These are phyloP conservation scores for Drosophila affinis DNA, from an alignment of 2,888 invertebrate genomes.

Conservation along the genomic window DNA sequence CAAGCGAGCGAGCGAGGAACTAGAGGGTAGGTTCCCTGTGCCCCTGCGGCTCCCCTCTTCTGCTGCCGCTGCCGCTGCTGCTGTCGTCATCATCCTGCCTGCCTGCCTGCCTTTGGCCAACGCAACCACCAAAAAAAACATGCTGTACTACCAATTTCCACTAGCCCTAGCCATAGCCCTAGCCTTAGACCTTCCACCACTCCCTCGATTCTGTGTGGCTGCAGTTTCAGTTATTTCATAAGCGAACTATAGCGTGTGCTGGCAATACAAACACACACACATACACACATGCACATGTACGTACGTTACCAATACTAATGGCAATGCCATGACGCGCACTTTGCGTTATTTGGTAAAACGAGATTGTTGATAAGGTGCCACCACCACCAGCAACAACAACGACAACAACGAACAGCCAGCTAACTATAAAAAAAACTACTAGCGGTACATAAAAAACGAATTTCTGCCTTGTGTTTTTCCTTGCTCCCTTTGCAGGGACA, in stretches of 20 bases:
- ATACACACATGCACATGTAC: background rate
- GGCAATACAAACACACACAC: background rate
- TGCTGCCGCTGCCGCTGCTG: slow-evolving; percentile 16
- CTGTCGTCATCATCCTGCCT: slow-evolving; percentile 33
- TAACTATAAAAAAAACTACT: slow-evolving; percentile 39
- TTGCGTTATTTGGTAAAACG: slow-evolving; percentile 78
- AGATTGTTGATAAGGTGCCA: slow-evolving; percentile 80
- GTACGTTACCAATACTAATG: background rate
- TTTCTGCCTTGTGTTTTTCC: slow-evolving; percentile 48
- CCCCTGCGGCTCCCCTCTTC: slow-evolving; percentile 12
- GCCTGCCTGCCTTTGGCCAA: background rate
- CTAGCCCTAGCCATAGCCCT: slow-evolving; percentile 46
- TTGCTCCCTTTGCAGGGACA: slow-evolving; percentile 9
- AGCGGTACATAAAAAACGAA: slow-evolving; percentile 53
- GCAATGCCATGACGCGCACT: slow-evolving; percentile 58
- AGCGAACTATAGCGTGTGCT: slow-evolving; percentile 55
- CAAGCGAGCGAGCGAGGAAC: slow-evolving; percentile 29
- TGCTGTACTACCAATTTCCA: slow-evolving; percentile 64
- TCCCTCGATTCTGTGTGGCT: slow-evolving; percentile 57
- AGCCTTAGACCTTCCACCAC: slow-evolving; percentile 60
- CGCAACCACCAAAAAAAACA: slow-evolving; percentile 63
- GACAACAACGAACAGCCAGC: slow-evolving; percentile 33
- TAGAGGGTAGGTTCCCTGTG: slow-evolving; percentile 15
- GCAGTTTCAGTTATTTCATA: slow-evolving; percentile 48
- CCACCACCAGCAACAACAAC: slow-evolving; percentile 48